These are phyloP conservation scores for Erebia palarica DNA, from an alignment of 2,888 invertebrate genomes.

Conservation along the genomic window DNA sequence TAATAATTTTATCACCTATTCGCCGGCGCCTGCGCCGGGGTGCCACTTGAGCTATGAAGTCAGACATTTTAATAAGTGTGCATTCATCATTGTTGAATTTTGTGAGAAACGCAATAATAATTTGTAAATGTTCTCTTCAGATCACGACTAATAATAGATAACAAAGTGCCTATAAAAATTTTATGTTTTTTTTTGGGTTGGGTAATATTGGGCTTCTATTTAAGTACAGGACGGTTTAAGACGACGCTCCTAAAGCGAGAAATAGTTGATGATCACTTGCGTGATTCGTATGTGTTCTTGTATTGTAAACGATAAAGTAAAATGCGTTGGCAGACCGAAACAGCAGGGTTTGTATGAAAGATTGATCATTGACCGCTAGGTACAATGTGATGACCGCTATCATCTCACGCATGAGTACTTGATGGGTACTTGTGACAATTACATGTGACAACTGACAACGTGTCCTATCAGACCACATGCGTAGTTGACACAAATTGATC, in stretches of 20 bases:
- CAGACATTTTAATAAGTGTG: conserved; percentile 36
- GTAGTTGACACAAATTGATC: conserved; percentile 43
- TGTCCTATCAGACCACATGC: conserved; percentile 44
- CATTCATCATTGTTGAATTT: conserved; percentile 33
- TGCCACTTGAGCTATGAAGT: conserved; percentile 41
- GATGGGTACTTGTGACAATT: conserved; percentile 34
- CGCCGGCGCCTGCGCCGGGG: conserved; percentile 48
- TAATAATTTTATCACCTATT: conserved; percentile 76
- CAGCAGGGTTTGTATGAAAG: no score
- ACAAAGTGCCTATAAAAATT: not conserved
- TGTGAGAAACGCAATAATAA: conserved; percentile 27
- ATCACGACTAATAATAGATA: not conserved
- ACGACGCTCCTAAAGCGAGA: no score
- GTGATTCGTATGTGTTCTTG: no score
- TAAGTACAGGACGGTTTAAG: no score
- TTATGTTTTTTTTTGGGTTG: no score
- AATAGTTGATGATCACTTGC: no score
- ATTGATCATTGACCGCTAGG: no score
- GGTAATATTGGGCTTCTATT: no score
- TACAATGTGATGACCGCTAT: no score
- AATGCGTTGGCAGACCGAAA: no score
- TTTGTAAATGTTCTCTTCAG: conserved; percentile 19
- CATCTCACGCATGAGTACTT: not conserved
- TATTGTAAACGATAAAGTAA: no score
- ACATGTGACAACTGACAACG: conserved; percentile 23